A percentile compares a stretch with the other conserved stretches of the same genome.
Evolutionary conservation across 2,888 invertebrate species (phyloP).

Genomic region (Cotesia congregata): DNA sequence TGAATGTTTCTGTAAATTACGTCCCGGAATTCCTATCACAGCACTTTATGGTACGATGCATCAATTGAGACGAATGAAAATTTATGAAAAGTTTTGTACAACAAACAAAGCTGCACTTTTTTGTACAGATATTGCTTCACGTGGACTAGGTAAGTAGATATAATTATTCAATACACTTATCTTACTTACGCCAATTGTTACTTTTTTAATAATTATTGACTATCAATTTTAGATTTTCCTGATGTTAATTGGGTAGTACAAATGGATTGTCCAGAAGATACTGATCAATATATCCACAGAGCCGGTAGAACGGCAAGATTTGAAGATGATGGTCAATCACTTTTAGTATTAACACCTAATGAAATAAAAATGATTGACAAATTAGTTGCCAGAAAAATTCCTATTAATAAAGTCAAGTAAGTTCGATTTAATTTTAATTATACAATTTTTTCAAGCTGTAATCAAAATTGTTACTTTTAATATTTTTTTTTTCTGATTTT

Average conservation of each 20-base stretch:
- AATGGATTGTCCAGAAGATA: conserved; percentile 97
- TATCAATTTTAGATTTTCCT: conserved; percentile 83
- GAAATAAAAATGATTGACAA: conserved; percentile 88
- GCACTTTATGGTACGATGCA: conserved; percentile 94
- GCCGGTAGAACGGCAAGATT: conserved; percentile 91
- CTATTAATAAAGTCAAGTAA: conserved; percentile 86
- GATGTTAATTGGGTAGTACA: conserved; percentile 98
- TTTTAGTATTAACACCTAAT: conserved; percentile 87
- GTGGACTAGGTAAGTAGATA: conserved; percentile 78
- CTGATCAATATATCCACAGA: conserved; percentile 95
- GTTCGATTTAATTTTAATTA: conserved; percentile 45
- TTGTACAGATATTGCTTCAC: conserved; percentile 97
- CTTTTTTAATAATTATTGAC: background rate
- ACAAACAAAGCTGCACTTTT: conserved; percentile 92
- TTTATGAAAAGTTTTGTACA: conserved; percentile 91
- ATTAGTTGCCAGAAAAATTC: conserved; percentile 83
- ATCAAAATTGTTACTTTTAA: conserved; percentile 6
- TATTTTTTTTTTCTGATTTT: conserved; percentile 49
- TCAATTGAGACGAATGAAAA: conserved; percentile 89
- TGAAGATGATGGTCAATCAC: conserved; percentile 86
- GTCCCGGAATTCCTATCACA: conserved; percentile 88
- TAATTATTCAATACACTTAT: background rate
- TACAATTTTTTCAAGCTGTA: background rate
- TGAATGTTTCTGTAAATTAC: conserved; percentile 89
- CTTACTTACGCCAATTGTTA: background rate